Evolutionary conservation across 2,113 vertebrate genomes (phyloP), one percentile per base, ranked within the genome.

Genomic region (Perca schrenkii): DNA sequence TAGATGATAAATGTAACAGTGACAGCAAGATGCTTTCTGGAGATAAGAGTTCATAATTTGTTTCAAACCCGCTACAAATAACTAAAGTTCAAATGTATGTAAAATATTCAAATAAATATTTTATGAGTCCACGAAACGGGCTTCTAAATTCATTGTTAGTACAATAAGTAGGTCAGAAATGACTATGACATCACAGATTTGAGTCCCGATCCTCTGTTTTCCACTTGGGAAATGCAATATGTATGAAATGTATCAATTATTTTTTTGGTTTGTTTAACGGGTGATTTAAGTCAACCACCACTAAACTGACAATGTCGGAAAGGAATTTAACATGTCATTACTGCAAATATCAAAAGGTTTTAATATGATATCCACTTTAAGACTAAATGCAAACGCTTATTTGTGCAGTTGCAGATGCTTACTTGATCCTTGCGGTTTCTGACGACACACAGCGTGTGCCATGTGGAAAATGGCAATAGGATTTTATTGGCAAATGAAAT

Each of bases 401-500:
- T 74, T 77, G 82, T 52, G 76, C 75, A 61, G 47, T 22, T 61
- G 40, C 66, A 63, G 75, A 70, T 80, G 60, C 67, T 36, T 34
- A 65, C 84, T 84, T 84, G 82, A 90, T 86, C 71, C 74, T 87
- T 64, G 78, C 62, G 34, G 49, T 76, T 83, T 79, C 58, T 80
- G 88, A 87, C 52, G 75, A 87, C 52, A 58, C 65, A 60, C 75
- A 73, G 66, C 69, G 21, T 14, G 66, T 75, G 82, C 76, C 84
- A 85, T 86, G 85, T 88, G 76, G 78, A 73, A 92, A 90, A 93
- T 80, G 83, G 89, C 91, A 86, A 86, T 82, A 63, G 86, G 86
- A 84, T 89, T 87, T 91, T 93, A 90, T 88, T 92, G 90, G 91
- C 89, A 89, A 91, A 90, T 84, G 80, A 91, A 91, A 92, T 68